Evolutionary conservation across 2,797 vertebrate species (phyloP), one percentile per base, ranked within the genome.

Genomic region (Loris lydekkerianus): DNA sequence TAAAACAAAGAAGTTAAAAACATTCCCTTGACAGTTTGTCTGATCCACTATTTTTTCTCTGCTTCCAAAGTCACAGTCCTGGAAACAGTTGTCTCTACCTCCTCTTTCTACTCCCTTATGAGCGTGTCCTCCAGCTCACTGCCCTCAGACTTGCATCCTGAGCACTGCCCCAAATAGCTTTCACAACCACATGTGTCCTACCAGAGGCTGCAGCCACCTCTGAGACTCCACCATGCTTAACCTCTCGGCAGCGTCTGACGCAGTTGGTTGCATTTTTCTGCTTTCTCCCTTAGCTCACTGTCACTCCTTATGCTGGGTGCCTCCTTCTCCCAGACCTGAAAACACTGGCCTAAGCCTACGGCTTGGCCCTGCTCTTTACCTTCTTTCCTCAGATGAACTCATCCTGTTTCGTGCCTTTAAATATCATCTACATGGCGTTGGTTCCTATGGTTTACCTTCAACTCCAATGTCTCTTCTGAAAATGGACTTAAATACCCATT

Each of bases 1-100:
- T 89, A 82, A 93, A 89, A 49, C 31, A 67, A 91, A 81, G 23
- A 90, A 81, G 73, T 67, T 40, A 91, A 92, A 93, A 84, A 34
- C 7, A 46, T 7, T 77, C 34, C 27, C 76, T 80, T 86, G 65
- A 81, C 7, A 65, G 60, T 80, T 20, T 31, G 23, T n/a, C 73
- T 96, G 13, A 53, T 53, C 4, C 67, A 43, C 23, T 60, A 3
- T 60, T 86, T 67, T 23, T 29, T 29, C 78, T 84, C 69, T 86
- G 10, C 34, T 27, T 94, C 93, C 91, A 75, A 92, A 95, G 61
- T 9, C n/a, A 63, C n/a, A 25, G 15, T 86, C 23, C 73, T 80
- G 27, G 53, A 91, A 82, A 70, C 31, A 61, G 34, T 73, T 29
- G 13, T 34, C 17, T 27, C 2, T 0, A 37, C 8, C 8, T 63